phyloP scores from a whole-genome alignment of 2,888 invertebrate genomes.

The Macaria liturata region DNA sequence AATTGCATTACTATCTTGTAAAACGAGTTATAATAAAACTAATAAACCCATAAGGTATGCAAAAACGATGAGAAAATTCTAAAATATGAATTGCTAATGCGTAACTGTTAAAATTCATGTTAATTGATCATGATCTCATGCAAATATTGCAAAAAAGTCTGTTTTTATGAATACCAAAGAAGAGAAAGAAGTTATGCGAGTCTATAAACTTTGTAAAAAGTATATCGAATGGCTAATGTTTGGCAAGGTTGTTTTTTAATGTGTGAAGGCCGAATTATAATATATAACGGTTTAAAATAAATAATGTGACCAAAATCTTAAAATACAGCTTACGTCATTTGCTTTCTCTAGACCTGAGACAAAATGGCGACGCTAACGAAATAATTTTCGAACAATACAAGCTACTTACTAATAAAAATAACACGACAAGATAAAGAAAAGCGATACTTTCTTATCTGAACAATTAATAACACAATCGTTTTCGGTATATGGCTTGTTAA shows the following conservation, averaged over 20 bases:
- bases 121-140: constrained; percentile 28
- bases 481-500: background rate
- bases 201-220: constrained; percentile 12
- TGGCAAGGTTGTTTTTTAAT: constrained; percentile 16
- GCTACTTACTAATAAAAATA: too few relatives aligned
- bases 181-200: constrained; percentile 19
- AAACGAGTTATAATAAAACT: background rate
- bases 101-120: constrained; percentile 27
- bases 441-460: too few relatives aligned
- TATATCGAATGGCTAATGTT: constrained; percentile 15
- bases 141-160: constrained; percentile 22
- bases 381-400: too few relatives aligned
- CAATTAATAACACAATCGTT: too few relatives aligned
- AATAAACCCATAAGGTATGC: constrained; percentile 19
- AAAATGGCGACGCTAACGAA: too few relatives aligned
- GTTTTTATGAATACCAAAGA: constrained; percentile 17
- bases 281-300: constrained; percentile 5
- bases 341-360: background rate
- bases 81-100: constrained; percentile 30
- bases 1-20: background rate
- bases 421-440: too few relatives aligned
- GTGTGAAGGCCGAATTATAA: constrained; percentile 23
- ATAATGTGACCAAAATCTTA: background rate
- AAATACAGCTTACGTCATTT: background rate
- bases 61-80: constrained; percentile 31